Base-by-base conservation (phyloP, 2,113 vertebrate genomes). In the Corythaixoides concolor region DNA sequence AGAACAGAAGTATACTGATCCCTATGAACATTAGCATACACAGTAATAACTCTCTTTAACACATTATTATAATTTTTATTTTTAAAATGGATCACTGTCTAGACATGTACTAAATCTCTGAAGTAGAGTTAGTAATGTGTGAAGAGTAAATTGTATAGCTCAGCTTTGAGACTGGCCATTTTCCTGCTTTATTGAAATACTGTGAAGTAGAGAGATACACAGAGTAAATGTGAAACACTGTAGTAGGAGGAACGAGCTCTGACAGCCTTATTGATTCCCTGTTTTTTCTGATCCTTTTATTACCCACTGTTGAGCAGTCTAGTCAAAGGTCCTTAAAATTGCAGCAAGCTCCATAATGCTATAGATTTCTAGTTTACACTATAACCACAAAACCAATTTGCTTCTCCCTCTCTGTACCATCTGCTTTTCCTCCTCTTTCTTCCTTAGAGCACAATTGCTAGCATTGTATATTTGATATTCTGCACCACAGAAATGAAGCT, bases 221-320 rank as follows among this genome's bases (percentile, higher is more conserved):
- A 78, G 19, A 62, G 58, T 80, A 79, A 89, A 93, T 1, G 7
- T 53, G 74, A 85, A 88, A 58, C 26, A 14, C 11, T 55, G 15
- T 28, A 78, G 73, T 3, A 94, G 58, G 19, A 87, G 28, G 58
- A 92, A 91, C 73, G 62, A 91, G 24, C 9, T 95, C 69, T 69
- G 80, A 72, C 80, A 52, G 26, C n/a, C 45, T 72, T 88, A 89
- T 69, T 43, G 84, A 93, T 90, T 95, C 53, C 12, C 66, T 72
- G 28, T 24, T 84, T 93, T 75, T 93, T 78, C 68, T 85, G 56
- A 76, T 93, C 67, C 39, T 87, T 93, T 81, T 82, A 56, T 75
- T 64, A 78, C 53, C 50, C 63, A 58, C 58, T 49, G 12, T 59
- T 67, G 32, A 93, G 14, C 67, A 94, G 30, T 14, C 45, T 47